Evolutionary conservation across 2,797 vertebrate species (phyloP).

Genomic region (Myotis planiceps): DNA sequence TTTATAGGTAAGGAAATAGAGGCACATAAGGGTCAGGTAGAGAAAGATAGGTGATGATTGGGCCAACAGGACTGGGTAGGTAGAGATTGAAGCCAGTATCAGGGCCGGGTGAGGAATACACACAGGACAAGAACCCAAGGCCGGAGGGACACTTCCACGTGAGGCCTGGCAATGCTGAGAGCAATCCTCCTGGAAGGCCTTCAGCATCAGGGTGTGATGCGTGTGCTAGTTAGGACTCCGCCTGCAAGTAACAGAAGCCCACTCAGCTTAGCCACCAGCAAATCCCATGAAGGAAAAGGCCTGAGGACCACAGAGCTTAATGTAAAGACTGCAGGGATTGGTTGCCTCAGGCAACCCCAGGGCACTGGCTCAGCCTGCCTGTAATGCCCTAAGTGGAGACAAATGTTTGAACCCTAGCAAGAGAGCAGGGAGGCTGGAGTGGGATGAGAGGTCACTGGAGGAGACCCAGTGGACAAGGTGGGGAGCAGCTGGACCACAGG

Average conservation of each 20-base stretch:
- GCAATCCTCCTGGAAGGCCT: background rate
- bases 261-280: background rate
- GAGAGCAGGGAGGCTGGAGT: background rate
- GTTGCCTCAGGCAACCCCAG: background rate
- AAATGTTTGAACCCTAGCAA: background rate
- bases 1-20: background rate
- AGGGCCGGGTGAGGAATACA: background rate
- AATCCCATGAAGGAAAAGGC: too few species aligned
- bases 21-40: background rate
- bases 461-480: background rate
- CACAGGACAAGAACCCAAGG: too few species aligned
- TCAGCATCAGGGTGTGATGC: background rate
- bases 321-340: background rate
- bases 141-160: background rate
- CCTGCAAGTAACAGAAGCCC: background rate
- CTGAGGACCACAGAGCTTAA: too few species aligned
- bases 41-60: background rate
- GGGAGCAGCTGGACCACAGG: background rate
- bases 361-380: too few species aligned
- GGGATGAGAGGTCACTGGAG: background rate
- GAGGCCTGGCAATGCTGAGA: background rate
- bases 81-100: background rate
- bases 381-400: background rate
- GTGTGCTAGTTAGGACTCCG: background rate
- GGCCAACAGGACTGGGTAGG: background rate